Conservation (phyloP, 37 sponge, comb jelly and placozoan species). For the Spongilla lacustris region DNA sequence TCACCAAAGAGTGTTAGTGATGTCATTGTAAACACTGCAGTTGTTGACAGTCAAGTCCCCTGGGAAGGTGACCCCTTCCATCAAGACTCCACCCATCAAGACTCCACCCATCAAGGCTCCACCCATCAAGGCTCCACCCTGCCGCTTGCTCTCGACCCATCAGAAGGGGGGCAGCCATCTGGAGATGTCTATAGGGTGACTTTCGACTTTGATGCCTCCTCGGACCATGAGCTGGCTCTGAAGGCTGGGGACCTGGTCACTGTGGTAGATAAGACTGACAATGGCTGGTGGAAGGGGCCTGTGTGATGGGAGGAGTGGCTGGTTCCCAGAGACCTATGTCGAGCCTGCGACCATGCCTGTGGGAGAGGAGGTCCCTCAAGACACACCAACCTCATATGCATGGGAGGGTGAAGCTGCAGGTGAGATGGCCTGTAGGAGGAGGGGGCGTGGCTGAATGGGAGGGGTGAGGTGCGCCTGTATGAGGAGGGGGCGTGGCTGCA, state of each 20-base stretch:
- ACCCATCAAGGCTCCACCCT: background rate
- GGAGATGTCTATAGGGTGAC: conserved; percentile 39
- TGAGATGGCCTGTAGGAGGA: background rate
- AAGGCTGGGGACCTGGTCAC: conserved; percentile 51
- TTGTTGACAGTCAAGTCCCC: background rate
- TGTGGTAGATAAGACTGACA: conserved; percentile 66
- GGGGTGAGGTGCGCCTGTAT: no score
- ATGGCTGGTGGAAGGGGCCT: conserved; percentile 78
- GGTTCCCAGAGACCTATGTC: conserved; percentile 72
- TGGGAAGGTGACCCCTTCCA: conserved; percentile 4
- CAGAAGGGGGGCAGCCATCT: background rate
- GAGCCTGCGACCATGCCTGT: conserved; percentile 3
- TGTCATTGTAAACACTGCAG: conserved; percentile 6
- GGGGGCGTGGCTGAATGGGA: no score
- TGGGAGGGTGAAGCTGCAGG: background rate
- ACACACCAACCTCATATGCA: background rate
- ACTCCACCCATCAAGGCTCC: background rate
- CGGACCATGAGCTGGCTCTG: conserved; percentile 59
- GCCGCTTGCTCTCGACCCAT: background rate
- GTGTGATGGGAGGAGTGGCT: conserved; percentile 53
- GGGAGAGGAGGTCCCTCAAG: background rate
- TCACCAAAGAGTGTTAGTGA: conserved; percentile 13
- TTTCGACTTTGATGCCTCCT: conserved; percentile 36
- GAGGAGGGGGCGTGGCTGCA: no score
- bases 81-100: background rate